Evolutionary conservation across 2,113 vertebrate genomes (phyloP).

Genomic region (Monarcha castaneiventris): DNA sequence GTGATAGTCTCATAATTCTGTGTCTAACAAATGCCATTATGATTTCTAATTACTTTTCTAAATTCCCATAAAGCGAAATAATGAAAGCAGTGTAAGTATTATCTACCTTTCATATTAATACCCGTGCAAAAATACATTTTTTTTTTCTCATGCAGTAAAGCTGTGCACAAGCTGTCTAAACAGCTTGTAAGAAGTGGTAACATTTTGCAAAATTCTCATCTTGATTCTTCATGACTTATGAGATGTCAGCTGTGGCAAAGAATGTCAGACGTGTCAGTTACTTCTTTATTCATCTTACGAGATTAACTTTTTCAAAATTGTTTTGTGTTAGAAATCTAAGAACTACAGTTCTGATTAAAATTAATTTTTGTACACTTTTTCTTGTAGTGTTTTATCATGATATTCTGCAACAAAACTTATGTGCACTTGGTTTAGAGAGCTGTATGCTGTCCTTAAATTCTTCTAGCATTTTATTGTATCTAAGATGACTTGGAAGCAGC

Average conservation of each 20-base stretch:
- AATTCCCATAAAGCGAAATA: not conserved
- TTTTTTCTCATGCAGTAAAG: conserved; percentile 38
- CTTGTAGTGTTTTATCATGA: not conserved
- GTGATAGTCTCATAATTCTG: not conserved
- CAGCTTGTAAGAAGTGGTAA: not conserved
- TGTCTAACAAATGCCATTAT: not conserved
- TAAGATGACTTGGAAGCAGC: not conserved
- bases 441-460: not conserved
- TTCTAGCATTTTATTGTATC: not conserved
- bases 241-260: not conserved
- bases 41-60: not conserved
- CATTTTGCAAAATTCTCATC: not conserved
- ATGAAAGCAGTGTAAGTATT: not conserved
- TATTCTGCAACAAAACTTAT: not conserved
- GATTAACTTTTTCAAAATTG: not conserved
- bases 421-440: not conserved
- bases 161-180: not conserved
- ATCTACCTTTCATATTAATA: not conserved
- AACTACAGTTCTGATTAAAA: not conserved
- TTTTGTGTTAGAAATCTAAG: not conserved
- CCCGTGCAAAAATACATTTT: not conserved
- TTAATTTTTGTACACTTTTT: not conserved
- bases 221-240: not conserved
- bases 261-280: not conserved
- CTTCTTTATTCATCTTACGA: not conserved